Conservation (phyloP, 2,113 vertebrate genomes). For the Apistogramma diplotaenia region DNA sequence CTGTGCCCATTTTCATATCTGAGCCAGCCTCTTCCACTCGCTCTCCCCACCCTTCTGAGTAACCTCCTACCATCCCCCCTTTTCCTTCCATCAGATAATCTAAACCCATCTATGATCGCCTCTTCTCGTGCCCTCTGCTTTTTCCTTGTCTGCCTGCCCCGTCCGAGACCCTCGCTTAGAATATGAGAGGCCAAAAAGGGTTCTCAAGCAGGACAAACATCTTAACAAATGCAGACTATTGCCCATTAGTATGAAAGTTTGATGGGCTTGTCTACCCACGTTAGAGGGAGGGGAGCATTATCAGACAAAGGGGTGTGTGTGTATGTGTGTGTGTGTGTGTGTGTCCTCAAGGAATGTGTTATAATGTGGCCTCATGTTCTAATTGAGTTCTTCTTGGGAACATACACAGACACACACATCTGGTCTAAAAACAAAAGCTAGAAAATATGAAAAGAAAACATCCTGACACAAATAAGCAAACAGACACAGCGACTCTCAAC, state of each 20-base stretch:
- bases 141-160: neutral
- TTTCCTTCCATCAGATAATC: constrained; percentile 57
- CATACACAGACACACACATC: constrained; percentile 22
- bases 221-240: constrained; percentile 54
- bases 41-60: neutral
- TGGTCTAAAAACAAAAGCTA: constrained; percentile 18
- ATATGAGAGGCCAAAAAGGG: constrained; percentile 35
- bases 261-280: constrained; percentile 62
- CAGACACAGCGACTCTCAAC: constrained; percentile 3
- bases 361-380: constrained; percentile 20
- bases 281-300: constrained; percentile 52
- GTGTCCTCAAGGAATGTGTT: constrained; percentile 26
- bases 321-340: neutral
- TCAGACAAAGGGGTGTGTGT: constrained; percentile 53
- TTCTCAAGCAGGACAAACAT: constrained; percentile 25
- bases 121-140: neutral
- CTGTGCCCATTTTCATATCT: constrained; percentile 70
- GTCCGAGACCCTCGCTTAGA: constrained; percentile 40
- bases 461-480: constrained; percentile 26
- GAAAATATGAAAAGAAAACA: neutral
- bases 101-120: constrained; percentile 21
- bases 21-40: constrained; percentile 39
- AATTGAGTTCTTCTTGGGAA: constrained; percentile 33
- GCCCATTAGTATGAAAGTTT: constrained; percentile 78
- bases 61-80: constrained; percentile 24